Base-by-base conservation (phyloP, 2,888 invertebrate species). In the Mongoloraphidia duomilia region DNA sequence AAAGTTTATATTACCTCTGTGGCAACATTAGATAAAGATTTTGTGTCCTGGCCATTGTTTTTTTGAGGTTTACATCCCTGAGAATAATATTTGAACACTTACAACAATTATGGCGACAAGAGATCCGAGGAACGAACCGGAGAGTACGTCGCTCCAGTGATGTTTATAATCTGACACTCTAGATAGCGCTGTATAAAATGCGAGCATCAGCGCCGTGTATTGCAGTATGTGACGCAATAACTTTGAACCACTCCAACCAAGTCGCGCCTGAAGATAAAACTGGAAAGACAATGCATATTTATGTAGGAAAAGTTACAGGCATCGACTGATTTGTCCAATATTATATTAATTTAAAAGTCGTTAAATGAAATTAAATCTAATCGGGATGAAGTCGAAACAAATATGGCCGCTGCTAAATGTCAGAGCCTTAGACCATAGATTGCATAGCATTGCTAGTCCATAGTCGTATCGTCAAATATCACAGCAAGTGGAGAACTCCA, bases 131-230 rank as follows among this genome's bases (percentile, higher is more conserved):
- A 71, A 59, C 54, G 81, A 74, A 1, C 97, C 97, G 46, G 82
- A 82, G 34, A 96, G 71, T 2, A 96, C 96, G 68, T 97, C 97
- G 60, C 90, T 93, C 91, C 94, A 95, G 64, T 97, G 96, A 68
- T 97, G 96, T 65, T 96, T 96, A 74, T 96, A 92, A 72, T 97
- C 90, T 1, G 91, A 91, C 37, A 97, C 80, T 36, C 96, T 77
- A 1, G 91, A 85, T 72, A 95, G 76, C n/a, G 86, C 83, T 9
- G 90, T 90, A 66, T 80, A 88, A 79, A 87, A 83, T 34, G 93
- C 84, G 65, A 88, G 71, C 67, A 82, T 73, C 53, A 95, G 70
- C 47, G 87, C 78, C 10, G 82, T 56, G 62, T 87, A 82, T 70
- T 97, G 96, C 46, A 93, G 67, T n/a, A 84, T 77, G 63, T 92